Evolutionary conservation across 2,113 vertebrate genomes (phyloP).

Genomic region (Notothenia coriiceps): DNA sequence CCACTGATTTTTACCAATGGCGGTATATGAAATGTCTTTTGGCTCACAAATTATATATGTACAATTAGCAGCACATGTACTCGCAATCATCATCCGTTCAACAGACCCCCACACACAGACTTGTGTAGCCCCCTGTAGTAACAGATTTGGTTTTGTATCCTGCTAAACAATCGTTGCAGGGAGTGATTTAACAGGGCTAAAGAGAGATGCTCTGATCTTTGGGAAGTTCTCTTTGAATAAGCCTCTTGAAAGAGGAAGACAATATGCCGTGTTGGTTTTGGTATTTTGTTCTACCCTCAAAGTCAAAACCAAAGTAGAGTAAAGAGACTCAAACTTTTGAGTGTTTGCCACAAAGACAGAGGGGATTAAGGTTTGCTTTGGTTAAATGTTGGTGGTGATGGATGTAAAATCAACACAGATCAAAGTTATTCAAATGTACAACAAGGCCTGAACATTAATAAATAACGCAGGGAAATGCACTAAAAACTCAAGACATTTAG

Average conservation of each 20-base stretch:
- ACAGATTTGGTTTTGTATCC: slow-evolving; percentile 50
- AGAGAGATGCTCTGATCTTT: slow-evolving; percentile 68
- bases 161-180: slow-evolving; percentile 51
- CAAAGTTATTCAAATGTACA: slow-evolving; percentile 59
- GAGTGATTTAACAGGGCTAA: slow-evolving; percentile 57
- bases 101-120: background rate
- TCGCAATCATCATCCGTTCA: background rate
- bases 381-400: slow-evolving; percentile 39
- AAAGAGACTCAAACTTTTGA: slow-evolving; percentile 52
- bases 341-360: slow-evolving; percentile 44
- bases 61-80: background rate
- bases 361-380: slow-evolving; percentile 52
- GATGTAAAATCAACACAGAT: slow-evolving; percentile 59
- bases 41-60: slow-evolving; percentile 29
- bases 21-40: slow-evolving; percentile 19
- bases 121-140: slow-evolving; percentile 24
- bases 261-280: slow-evolving; percentile 49
- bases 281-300: slow-evolving; percentile 61
- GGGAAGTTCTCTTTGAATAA: slow-evolving; percentile 58
- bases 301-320: slow-evolving; percentile 60
- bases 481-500: background rate
- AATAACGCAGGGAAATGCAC: slow-evolving; percentile 14
- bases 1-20: background rate
- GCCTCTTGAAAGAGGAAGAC: slow-evolving; percentile 52
- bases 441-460: slow-evolving; percentile 22